These are phyloP conservation scores for Papilio aristodemus DNA, from an alignment of 1,140 invertebrate species.

Conservation along the genomic window DNA sequence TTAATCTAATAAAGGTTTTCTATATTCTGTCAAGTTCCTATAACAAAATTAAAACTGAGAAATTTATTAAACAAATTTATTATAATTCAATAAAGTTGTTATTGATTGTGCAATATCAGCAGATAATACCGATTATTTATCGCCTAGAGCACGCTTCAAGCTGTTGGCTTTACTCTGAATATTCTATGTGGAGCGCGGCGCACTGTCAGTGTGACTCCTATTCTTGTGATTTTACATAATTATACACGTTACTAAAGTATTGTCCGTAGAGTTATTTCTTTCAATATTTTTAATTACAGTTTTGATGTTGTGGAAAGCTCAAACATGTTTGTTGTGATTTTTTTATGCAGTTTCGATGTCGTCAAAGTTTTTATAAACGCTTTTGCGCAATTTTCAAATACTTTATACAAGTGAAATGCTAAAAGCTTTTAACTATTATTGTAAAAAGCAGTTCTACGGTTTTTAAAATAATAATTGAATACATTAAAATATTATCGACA, in stretches of 20 bases:
- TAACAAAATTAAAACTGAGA: neutral
- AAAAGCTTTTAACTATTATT: constrained; percentile 38
- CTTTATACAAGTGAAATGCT: constrained; percentile 41
- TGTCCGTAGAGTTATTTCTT: constrained; percentile 36
- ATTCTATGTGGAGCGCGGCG: constrained; percentile 29
- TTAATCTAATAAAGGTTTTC: neutral
- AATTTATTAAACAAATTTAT: no score
- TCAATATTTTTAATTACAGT: constrained; percentile 40
- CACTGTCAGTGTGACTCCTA: constrained; percentile 19
- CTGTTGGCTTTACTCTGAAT: constrained; percentile 34
- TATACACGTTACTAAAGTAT: constrained; percentile 30
- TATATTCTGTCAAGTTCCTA: neutral
- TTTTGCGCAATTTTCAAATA: constrained; percentile 69
- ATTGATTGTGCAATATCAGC: constrained; percentile 16
- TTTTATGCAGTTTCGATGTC: constrained; percentile 68
- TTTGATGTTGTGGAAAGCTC: constrained; percentile 62
- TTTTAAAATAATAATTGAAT: neutral
- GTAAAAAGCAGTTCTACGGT: constrained; percentile 5
- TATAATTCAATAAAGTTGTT: neutral
- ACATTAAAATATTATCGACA: neutral
- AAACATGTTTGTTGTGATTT: constrained; percentile 65
- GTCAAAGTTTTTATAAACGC: constrained; percentile 69
- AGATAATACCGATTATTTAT: neutral
- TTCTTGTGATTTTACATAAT: constrained; percentile 36
- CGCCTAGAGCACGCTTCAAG: constrained; percentile 38